Base-by-base conservation (phyloP, 30 jellyfish, hydroid and myxozoan species). In the Aurelia sp. region DNA sequence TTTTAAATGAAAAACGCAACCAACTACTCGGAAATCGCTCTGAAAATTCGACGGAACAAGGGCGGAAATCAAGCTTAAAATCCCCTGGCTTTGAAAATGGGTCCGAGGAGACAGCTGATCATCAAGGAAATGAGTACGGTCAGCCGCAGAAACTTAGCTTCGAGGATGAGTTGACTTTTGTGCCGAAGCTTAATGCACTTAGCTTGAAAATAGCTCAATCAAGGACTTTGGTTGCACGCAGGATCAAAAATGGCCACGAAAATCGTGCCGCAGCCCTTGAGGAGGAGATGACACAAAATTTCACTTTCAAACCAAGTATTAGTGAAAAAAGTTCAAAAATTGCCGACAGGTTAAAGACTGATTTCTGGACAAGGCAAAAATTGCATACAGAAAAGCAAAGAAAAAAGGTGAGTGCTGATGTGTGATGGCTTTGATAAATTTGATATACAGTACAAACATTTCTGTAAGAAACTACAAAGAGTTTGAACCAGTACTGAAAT, bases 351-450 rank as follows among this genome's bases (percentile, higher is more conserved):
- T 57, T 91, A 47, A 91, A 91, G 44, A 85, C 89, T 15, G 93
- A 81, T n/a, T 91, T 91, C 67, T 91, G 98, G 98, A 86, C 90
- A 31, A 80, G 98, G 73, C 98, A 91, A 66, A 58, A 67, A 48
- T 82, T 76, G 13, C 98, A 91, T 66, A 57, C 87, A 7, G 86
- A 80, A 53, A 84, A 63, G 71, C 98, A 91, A 61, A 85, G 83
- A 44, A 77, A 91, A 71, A 85, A 58, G 93, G 98, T 91, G 62
- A 7, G 8, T 16, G 55, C 55, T 44, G 55, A 44, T 44, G 55
- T 44, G 13, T 44, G 33, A 7, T 5, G 15, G 16, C 16, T 37
- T 37, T 37, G 50, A 37, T 37, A 7, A 37, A 37, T 37, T 37
- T 37, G 50, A 37, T 3, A 37, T 27, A 27, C 33, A n/a, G n/a